Percentiles rank a stretch among this genome's conserved stretches.
phyloP scores from a whole-genome alignment of 1,140 invertebrate species.

The Eupristina koningsbergeri region DNA sequence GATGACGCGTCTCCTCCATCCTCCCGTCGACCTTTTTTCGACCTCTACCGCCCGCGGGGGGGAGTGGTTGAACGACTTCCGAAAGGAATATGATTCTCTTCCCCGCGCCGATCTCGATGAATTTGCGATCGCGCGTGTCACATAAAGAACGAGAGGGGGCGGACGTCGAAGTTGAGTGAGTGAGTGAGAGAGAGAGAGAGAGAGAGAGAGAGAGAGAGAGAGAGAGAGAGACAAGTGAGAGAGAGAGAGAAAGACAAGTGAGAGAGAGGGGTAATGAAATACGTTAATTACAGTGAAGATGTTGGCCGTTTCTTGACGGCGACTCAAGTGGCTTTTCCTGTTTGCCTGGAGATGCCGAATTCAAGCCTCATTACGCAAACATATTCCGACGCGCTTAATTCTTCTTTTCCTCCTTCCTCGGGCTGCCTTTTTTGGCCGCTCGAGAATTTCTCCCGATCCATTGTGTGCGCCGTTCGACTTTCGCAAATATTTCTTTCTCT shows the following conservation, averaged over 20 bases:
- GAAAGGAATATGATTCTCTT: not conserved
- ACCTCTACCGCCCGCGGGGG: not conserved
- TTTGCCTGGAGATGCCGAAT: conserved; percentile 40
- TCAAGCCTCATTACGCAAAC: conserved; percentile 49
- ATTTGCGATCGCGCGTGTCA: conserved; percentile 18
- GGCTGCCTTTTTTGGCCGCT: not conserved
- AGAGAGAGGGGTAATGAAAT: conserved; percentile 29
- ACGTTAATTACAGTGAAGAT: conserved; percentile 45
- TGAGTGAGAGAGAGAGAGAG: no score
- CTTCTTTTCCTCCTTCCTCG: not conserved
- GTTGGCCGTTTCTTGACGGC: conserved; percentile 31
- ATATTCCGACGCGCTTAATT: conserved; percentile 42
- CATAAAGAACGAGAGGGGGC: not conserved
- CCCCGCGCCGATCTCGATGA: not conserved
- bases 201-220: no score
- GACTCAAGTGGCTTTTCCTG: conserved; percentile 49
- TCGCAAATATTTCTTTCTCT: not conserved
- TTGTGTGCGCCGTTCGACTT: not conserved
- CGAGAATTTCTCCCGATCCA: not conserved
- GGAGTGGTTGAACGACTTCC: not conserved
- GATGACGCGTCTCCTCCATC: not conserved
- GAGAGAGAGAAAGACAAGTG: no score
- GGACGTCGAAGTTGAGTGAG: no score
- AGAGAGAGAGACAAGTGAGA: no score
- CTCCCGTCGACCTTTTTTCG: not conserved